These are phyloP conservation scores for Etheostoma cragini DNA, from an alignment of 2,113 vertebrate species.

Conservation along the genomic window DNA sequence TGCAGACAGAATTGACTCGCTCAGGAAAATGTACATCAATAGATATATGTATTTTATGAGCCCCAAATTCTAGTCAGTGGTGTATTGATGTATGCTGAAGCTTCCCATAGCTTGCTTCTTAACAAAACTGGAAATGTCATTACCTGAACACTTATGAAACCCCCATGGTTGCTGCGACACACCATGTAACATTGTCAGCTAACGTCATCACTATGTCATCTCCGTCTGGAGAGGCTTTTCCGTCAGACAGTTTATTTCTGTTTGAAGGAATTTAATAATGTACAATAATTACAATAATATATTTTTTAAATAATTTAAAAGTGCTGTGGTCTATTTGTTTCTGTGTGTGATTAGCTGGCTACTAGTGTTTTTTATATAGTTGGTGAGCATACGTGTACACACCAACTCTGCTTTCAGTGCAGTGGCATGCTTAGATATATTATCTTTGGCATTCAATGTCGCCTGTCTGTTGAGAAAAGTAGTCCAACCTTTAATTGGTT, in stretches of 20 bases:
- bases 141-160: background rate
- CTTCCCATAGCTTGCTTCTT: background rate
- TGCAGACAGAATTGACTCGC: background rate
- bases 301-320: no score
- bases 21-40: background rate
- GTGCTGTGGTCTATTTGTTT: background rate
- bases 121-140: background rate
- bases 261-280: background rate
- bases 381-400: background rate
- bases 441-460: background rate
- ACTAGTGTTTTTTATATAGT: no score
- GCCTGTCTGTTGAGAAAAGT: conserved; percentile 7
- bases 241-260: background rate
- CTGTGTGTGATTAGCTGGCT: background rate
- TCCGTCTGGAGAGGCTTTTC: background rate
- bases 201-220: background rate
- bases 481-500: conserved; percentile 1
- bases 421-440: background rate
- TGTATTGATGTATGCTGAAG: background rate
- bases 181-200: background rate
- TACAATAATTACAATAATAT: no score
- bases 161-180: background rate
- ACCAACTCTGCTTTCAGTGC: background rate
- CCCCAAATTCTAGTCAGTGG: background rate
- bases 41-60: background rate